Evolutionary conservation across 2,888 invertebrate genomes (phyloP), one percentile per base, ranked within the genome.

Genomic region (Rhimphoctona megacephalus): DNA sequence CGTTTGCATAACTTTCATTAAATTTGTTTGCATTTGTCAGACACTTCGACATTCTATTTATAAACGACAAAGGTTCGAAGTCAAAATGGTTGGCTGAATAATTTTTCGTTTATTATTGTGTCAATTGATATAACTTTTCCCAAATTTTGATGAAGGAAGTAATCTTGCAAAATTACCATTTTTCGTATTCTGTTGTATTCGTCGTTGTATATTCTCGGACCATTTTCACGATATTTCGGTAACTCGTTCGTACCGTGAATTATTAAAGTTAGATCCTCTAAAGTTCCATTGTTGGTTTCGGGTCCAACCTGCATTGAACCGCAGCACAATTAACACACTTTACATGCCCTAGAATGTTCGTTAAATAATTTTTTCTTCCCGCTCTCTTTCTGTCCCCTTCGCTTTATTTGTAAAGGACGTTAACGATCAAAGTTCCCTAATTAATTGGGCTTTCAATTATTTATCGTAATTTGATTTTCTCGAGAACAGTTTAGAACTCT

Each of bases 211-310:
- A 94, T 93, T 90, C 95, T 95, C 0, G 95, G 95, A 3, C 96
- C 96, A 74, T 95, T 92, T 88, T 92, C 94, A 95, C 97, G 96
- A 90, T 97, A 96, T 4, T 92, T 91, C 0, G 98, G 97, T 89
- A 95, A 95, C 77, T 95, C 94, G 84, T 94, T 94, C 0, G 97
- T 97, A 2, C 98, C 98, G 90, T 97, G 97, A n/a, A 98, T 93
- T 54, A 96, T 94, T 64, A 98, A 93, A n/a, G 94, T 95, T 0
- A 96, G 94, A 49, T 95, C 93, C 7, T 96, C 95, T n/a, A 97
- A 93, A 61, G 92, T 92, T 0, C 97, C 97, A 2, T 90, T 91
- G 91, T 97, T 96, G 25, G 88, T 89, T 19, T 89, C 88, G 1
- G 95, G 94, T 11, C 95, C 95, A 43, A 92, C 90, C 95, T 95